Conservation (phyloP, 1,140 invertebrate genomes). For the Ganaspis sp. region DNA sequence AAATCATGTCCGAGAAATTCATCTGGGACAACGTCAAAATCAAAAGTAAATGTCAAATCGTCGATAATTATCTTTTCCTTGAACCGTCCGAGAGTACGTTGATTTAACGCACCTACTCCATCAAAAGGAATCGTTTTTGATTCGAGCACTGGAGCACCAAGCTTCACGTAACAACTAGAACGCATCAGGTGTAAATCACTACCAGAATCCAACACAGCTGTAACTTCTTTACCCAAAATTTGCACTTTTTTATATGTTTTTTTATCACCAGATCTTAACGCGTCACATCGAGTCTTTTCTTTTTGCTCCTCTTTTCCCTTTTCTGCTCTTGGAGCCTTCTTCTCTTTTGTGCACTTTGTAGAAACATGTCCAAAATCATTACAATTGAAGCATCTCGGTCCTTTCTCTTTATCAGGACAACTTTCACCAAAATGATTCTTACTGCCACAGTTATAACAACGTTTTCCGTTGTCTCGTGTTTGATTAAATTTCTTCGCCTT, state of each 20-base stretch:
- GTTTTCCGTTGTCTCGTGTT: neutral
- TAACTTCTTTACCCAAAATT: neutral
- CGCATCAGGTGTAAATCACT: neutral
- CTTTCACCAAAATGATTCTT: neutral
- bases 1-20: neutral
- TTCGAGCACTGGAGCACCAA: neutral
- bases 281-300: neutral
- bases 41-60: neutral
- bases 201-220: neutral
- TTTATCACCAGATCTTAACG: neutral
- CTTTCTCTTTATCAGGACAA: neutral
- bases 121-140: neutral
- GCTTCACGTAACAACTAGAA: neutral
- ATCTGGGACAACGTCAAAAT: neutral
- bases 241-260: neutral
- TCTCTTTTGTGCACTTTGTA: neutral
- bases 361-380: neutral
- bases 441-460: neutral
- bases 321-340: neutral
- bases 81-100: neutral
- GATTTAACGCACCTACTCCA: neutral
- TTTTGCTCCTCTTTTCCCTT: too few species aligned
- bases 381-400: neutral
- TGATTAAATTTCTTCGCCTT: neutral
- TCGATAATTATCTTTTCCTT: neutral